Evolutionary conservation across 1,140 invertebrate species (phyloP), one percentile per base, ranked within the genome.

Genomic region (Hesperophylax magnus): DNA sequence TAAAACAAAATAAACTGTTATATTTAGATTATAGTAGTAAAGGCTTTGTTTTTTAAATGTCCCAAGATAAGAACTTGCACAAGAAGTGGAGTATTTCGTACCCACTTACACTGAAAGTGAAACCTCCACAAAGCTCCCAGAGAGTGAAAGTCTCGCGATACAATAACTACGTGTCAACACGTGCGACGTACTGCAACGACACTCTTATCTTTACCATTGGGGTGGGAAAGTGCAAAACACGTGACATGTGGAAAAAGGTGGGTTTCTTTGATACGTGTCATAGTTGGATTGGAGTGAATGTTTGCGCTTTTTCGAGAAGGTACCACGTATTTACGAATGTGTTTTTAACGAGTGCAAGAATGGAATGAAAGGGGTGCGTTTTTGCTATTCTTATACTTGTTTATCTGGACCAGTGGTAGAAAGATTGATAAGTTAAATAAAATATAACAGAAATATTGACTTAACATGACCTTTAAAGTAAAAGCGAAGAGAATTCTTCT

Each of bases 131-230:
- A 83, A 83, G 82, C 74, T 54, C 76, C 56, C 20, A 24, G 79
- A 83, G 72, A 83, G 82, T 79, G 82, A 83, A 81, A 83, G 82
- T 83, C 27, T 31, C 31, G 79, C 79, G 58, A 77, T 79, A 83
- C 82, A 83, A 81, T 79, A 83, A 61, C 58, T 81, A 80, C 74
- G 71, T 79, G 74, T 71, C 78, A 78, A 79, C 82, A 78, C 75
- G 79, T 79, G 78, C 58, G 15, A 58, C 11, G 52, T 75, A 22
- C 52, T 8, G 34, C 34, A 9, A 39, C 34, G 5, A 17, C n/a
- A 17, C 18, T 6, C 67, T 20, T 39, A 71, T 18, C 67, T 71
- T 71, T 17, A 24, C 24, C 27, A 34, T 11, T 24, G n/a, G 6
- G 3, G 18, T 15, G 14, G 14, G 2, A 20, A 24, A 14, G n/a